Conservation (phyloP, 2,888 invertebrate genomes). For the Drosophila leonis region DNA sequence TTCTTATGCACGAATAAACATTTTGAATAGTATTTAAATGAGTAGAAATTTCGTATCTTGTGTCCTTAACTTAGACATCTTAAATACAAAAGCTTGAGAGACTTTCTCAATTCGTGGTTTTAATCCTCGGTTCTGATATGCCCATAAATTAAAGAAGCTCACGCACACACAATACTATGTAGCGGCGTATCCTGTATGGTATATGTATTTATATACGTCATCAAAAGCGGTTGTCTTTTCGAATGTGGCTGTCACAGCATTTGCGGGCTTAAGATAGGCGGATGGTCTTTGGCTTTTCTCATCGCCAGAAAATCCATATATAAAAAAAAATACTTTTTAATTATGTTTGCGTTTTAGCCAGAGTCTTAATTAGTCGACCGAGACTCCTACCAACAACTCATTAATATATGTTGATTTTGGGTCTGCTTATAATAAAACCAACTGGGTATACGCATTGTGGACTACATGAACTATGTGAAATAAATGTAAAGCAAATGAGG, state of each 20-base stretch:
- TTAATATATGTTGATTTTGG: neutral
- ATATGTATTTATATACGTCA: neutral
- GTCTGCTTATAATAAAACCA: neutral
- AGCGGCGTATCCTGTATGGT: neutral
- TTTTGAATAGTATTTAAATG: neutral
- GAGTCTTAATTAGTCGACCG: neutral
- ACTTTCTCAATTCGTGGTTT: constrained; percentile 1
- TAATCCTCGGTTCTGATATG: neutral
- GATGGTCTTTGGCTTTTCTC: neutral
- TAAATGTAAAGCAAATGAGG: neutral
- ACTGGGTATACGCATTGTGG: neutral
- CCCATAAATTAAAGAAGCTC: constrained; percentile 2
- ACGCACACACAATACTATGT: neutral
- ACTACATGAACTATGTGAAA: neutral
- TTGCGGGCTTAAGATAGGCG: neutral
- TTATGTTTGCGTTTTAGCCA: constrained; percentile 1
- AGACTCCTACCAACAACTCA: neutral
- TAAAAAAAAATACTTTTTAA: constrained; percentile 1
- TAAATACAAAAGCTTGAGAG: neutral
- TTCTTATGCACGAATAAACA: neutral
- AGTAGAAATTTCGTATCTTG: neutral
- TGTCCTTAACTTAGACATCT: neutral
- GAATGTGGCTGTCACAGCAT: neutral
- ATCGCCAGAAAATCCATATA: neutral
- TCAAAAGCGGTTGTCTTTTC: neutral